Evolutionary conservation across 2,113 vertebrate genomes (phyloP), one percentile per base, ranked within the genome.

Genomic region (Himantopus leucocephalus): DNA sequence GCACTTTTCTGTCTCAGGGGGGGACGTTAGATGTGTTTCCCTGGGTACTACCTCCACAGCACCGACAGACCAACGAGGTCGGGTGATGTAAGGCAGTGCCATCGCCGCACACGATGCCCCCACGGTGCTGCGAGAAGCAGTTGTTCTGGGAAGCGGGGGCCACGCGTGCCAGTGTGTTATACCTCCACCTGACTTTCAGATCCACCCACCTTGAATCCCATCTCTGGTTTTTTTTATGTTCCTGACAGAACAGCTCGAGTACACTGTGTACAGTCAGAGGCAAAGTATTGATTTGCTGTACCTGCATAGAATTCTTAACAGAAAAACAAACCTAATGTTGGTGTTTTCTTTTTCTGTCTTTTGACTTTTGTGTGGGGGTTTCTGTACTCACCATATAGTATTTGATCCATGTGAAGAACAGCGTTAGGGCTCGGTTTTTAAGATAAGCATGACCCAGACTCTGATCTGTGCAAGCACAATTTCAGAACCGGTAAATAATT

Each of bases 251-350:
- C 37, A 67, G 87, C 89, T 94, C 13, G 19, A 89, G 91, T 88
- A 93, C 59, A 29, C 82, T 77, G 78, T 95, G 96, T 95, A 94
- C 91, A 83, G 89, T 88, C 94, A 85, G 90, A 92, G 90, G 77
- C 84, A 93, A 90, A 80, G 87, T 94, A 96, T 93, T 92, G 95
- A 96, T 97, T 90, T 95, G 62, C 71, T 90, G 81, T 83, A 96
- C 91, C 90, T 92, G 92, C 88, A 74, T 87, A 94, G 94, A 96
- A 96, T 94, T 77, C 76, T 55, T 84, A 93, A 73, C 52, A 89
- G 82, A 89, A 95, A 93, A 91, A 94, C 85, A 97, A 96, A 89
- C 74, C 41, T 75, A 48, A 41, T 56, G 59, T 50, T 81, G 64
- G 20, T 92, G 67, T 24, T 92, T 68, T 16, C 2, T 23, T 58